phyloP scores from a whole-genome alignment of 2,797 vertebrate genomes.

The Tympanoctomys barrerae region DNA sequence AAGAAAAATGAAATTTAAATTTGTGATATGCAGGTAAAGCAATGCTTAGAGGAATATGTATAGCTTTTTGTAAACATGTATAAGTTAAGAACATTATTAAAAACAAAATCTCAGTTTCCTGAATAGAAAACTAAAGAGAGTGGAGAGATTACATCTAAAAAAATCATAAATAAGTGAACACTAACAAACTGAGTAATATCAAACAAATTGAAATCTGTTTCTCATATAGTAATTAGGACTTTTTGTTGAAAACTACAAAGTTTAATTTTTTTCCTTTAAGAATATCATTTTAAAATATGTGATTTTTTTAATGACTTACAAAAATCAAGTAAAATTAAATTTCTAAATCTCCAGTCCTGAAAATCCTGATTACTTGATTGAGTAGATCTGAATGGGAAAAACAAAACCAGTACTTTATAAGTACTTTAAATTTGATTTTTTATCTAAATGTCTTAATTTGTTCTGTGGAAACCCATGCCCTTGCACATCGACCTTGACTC shows the following conservation, averaged over 20 bases:
- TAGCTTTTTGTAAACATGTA: neutral
- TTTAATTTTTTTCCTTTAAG: neutral
- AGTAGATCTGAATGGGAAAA: accelerated
- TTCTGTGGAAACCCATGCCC: neutral
- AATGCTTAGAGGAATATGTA: neutral
- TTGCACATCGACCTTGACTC: neutral
- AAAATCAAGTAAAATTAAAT: neutral
- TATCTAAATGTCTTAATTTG: neutral
- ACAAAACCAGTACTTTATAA: neutral
- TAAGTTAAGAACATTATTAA: neutral
- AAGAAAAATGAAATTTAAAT: neutral
- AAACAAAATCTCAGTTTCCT: neutral
- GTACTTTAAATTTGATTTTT: neutral
- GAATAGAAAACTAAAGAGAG: neutral
- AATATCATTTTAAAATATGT: neutral
- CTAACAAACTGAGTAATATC: neutral
- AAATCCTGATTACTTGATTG: neutral
- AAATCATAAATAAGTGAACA: neutral
- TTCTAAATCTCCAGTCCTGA: neutral
- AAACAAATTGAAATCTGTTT: neutral
- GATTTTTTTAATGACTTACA: neutral
- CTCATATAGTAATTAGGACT: neutral
- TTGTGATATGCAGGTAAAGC: neutral
- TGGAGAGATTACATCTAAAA: neutral
- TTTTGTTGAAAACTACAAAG: neutral